Evolutionary conservation across 35 echinoderm and acorn worm species (phyloP).

Genomic region (Lytechinus pictus): DNA sequence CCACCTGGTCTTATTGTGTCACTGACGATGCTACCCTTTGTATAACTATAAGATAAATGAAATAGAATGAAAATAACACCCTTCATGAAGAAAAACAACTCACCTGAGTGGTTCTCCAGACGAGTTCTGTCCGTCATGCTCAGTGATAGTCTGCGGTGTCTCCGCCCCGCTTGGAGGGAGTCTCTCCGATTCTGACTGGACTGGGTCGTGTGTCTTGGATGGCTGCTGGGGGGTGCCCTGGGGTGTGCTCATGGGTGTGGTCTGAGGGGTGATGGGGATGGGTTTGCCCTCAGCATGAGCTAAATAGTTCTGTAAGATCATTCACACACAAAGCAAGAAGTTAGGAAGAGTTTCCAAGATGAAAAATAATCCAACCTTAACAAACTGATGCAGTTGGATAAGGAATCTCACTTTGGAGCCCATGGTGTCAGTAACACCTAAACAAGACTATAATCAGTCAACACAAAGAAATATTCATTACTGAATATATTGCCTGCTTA

Average conservation of each 20-base stretch:
- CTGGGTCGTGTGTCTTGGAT: background rate
- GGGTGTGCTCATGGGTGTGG: conserved; percentile 47
- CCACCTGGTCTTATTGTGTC: too few relatives aligned
- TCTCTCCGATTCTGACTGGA: background rate
- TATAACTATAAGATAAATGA: too few relatives aligned
- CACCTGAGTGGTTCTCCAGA: conserved; percentile 34
- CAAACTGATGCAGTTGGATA: too few relatives aligned
- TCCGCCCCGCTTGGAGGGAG: background rate
- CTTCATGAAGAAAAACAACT: background rate
- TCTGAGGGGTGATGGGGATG: conserved; percentile 48
- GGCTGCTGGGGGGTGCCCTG: conserved; percentile 40
- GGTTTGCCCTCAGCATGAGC: conserved; percentile 78
- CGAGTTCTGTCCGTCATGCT: conserved; percentile 28
- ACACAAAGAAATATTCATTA: too few relatives aligned
- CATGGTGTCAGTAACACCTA: too few relatives aligned
- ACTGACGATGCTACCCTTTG: too few relatives aligned
- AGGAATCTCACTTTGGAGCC: too few relatives aligned
- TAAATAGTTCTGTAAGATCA: conserved; percentile 64
- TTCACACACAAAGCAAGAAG: background rate
- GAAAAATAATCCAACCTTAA: too few relatives aligned
- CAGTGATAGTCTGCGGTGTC: conserved; percentile 30
- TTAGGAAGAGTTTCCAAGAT: background rate
- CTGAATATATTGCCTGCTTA: too few relatives aligned
- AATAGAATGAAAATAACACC: too few relatives aligned
- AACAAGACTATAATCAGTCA: too few relatives aligned